Conservation (phyloP, 2,888 invertebrate genomes). For the Chloromyia formosa region DNA sequence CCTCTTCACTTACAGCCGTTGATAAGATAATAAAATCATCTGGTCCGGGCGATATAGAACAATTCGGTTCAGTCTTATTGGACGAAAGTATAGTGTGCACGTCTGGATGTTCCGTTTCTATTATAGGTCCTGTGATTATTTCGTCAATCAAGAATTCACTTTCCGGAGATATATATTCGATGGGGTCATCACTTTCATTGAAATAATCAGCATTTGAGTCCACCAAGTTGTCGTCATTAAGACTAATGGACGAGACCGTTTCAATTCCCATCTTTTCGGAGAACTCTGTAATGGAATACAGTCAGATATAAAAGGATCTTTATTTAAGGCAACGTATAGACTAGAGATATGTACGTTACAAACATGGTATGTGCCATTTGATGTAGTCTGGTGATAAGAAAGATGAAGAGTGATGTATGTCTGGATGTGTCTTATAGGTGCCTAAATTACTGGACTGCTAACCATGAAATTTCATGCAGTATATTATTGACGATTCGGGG, state of each 20-base stretch:
- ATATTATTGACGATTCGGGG: no score
- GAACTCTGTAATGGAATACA: conserved; percentile 31
- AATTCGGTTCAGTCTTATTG: background rate
- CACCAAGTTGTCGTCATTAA: conserved; percentile 12
- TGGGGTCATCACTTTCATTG: conserved; percentile 15
- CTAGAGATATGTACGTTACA: no score
- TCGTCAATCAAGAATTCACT: conserved; percentile 44
- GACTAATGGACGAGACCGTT: conserved; percentile 23
- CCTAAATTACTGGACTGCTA: no score
- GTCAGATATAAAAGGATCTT: background rate
- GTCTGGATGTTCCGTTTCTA: background rate
- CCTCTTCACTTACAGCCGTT: background rate
- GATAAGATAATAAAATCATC: background rate
- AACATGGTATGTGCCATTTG: no score
- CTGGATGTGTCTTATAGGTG: no score
- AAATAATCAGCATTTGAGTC: conserved; percentile 3
- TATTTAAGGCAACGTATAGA: no score
- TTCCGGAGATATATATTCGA: conserved; percentile 46
- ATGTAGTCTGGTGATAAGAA: no score
- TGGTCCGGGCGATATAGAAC: background rate
- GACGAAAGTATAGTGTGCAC: no score
- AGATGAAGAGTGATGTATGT: no score
- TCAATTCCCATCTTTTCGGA: conserved; percentile 40
- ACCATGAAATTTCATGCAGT: no score
- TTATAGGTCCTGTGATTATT: conserved; percentile 44